These are phyloP conservation scores for Proterorhinus semilunaris DNA, from an alignment of 2,113 vertebrate species.

Conservation along the genomic window DNA sequence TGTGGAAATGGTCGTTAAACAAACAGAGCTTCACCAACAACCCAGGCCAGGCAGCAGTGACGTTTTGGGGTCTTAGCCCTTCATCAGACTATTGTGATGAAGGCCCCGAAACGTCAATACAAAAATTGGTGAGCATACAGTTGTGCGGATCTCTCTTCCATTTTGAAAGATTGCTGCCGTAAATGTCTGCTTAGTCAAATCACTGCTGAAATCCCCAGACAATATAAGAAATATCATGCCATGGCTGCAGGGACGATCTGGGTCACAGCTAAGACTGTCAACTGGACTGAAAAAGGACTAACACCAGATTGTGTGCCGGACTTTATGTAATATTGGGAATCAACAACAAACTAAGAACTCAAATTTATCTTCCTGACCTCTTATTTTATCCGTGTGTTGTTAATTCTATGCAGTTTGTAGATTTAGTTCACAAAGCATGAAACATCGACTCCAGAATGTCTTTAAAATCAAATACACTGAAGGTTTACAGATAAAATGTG, in stretches of 20 bases:
- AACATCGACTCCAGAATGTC: no score
- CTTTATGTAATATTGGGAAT: not conserved
- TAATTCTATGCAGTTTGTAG: no score
- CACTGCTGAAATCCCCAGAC: constrained; percentile 26
- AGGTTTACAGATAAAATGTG: no score
- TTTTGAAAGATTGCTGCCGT: constrained; percentile 42
- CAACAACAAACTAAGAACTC: not conserved
- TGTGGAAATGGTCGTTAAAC: constrained; percentile 15
- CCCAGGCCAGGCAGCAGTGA: no score
- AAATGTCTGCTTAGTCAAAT: constrained; percentile 51
- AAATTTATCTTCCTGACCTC: not conserved
- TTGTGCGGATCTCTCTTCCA: constrained; percentile 33
- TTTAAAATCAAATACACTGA: no score
- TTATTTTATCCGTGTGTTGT: no score
- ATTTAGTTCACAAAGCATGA: no score
- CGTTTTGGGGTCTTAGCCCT: no score
- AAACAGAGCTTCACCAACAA: no score
- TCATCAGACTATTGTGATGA: no score
- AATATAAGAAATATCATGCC: constrained; percentile 32
- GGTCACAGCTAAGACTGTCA: constrained; percentile 20
- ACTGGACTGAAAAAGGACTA: constrained; percentile 18
- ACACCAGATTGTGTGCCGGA: constrained; percentile 7
- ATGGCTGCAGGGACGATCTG: constrained; percentile 23
- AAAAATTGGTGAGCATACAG: not conserved
- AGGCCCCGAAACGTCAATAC: no score